A percentile compares a stretch with the other conserved stretches of the same genome.
These are phyloP conservation scores for Heliothis virescens DNA, from an alignment of 1,140 invertebrate species.

Conservation along the genomic window DNA sequence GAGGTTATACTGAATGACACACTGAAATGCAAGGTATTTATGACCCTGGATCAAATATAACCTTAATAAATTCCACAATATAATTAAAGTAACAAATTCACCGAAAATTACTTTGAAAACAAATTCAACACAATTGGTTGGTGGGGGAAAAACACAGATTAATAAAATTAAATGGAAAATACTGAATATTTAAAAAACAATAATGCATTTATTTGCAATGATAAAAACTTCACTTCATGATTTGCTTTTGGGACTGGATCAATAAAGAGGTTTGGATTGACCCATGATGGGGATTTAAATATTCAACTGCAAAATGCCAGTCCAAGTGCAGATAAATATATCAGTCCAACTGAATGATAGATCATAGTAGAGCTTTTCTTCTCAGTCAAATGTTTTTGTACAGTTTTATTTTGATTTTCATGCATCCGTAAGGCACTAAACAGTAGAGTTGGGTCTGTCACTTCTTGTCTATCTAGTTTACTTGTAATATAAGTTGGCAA, in stretches of 20 bases:
- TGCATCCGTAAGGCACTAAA: constrained; percentile 48
- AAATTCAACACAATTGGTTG: constrained; percentile 26
- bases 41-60: constrained; percentile 9
- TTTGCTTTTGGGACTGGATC: constrained; percentile 26
- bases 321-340: too few species aligned
- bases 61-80: constrained; percentile 25
- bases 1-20: constrained; percentile 2
- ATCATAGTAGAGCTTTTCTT: not conserved
- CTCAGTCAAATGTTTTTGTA: constrained; percentile 2
- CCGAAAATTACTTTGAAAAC: constrained; percentile 5
- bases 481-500: constrained; percentile 49
- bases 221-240: constrained; percentile 16
- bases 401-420: constrained; percentile 41
- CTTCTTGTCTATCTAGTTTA: constrained; percentile 51
- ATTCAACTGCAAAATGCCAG: not conserved
- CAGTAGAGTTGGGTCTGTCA: constrained; percentile 48
- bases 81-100: constrained; percentile 28
- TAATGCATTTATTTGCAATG: constrained; percentile 15
- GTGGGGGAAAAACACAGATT: constrained; percentile 32
- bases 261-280: constrained; percentile 17
- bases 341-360: not conserved
- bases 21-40: constrained; percentile 19
- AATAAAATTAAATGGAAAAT: constrained; percentile 32
- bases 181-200: not conserved
- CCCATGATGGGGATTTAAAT: constrained; percentile 8